Conservation (phyloP, 1,140 invertebrate genomes). For the Cataglyphis hispanica region DNA sequence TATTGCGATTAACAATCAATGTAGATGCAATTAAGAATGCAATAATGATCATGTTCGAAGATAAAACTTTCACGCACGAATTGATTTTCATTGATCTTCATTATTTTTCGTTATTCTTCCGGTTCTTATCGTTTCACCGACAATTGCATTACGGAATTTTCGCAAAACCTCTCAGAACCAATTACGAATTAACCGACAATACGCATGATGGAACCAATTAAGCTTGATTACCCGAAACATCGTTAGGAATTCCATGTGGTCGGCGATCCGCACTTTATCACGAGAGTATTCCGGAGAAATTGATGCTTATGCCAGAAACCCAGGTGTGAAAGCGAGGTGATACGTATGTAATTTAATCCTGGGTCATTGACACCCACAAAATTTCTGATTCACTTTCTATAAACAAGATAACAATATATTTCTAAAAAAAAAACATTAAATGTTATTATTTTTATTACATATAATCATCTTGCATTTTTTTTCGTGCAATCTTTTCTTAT, state of each 20-base stretch:
- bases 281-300: conserved; percentile 61
- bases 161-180: conserved; percentile 13
- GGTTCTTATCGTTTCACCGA: conserved; percentile 20
- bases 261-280: conserved; percentile 38
- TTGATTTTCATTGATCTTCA: neutral
- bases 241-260: conserved; percentile 14
- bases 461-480: neutral
- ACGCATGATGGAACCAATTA: conserved; percentile 14
- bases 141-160: conserved; percentile 20
- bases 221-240: conserved; percentile 41
- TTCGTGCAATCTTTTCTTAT: neutral
- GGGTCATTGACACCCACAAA: conserved; percentile 50
- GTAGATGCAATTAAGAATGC: neutral
- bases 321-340: conserved; percentile 67
- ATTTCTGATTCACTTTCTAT: conserved; percentile 65
- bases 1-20: neutral
- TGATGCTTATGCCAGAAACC: conserved; percentile 51
- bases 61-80: conserved; percentile 26
- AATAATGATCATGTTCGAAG: neutral
- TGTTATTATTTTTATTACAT: neutral
- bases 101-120: conserved; percentile 46
- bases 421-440: neutral
- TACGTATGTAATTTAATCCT: conserved; percentile 56
- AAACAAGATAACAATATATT: neutral
- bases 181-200: conserved; percentile 26